Evolutionary conservation across 2,888 invertebrate species (phyloP), one percentile per base, ranked within the genome.

Genomic region (Drosophila buzzatii): DNA sequence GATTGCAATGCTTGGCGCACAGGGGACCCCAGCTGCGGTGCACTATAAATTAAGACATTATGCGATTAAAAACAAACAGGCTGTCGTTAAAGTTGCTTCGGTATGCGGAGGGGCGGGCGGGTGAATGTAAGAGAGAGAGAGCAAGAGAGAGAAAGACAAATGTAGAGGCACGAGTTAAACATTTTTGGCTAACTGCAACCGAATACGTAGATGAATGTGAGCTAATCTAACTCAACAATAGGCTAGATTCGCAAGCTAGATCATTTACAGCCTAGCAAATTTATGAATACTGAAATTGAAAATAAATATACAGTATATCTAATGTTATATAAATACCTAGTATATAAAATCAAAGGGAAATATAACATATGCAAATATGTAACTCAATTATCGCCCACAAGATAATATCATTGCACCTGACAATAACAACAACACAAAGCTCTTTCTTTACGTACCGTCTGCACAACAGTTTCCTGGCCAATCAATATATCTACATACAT

Each of bases 21-120:
- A 33, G 51, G 33, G 33, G 52, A 71, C 45, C 52, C 53, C 73
- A 60, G 67, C 73, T 73, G 57, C 70, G 65, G 37, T 62, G 84
- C 89, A 83, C 91, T 91, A 91, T 91, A 91, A 92, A 91, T 91
- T 92, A 91, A 91, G 91, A 91, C 91, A 91, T 91, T 91, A 91
- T 91, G 88, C 90, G 91, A 91, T 90, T 90, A 91, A 91, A 90
- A 90, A 84, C 91, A 90, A 90, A 91, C 90, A 84, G 86, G 79
- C 80, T 79, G 82, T 87, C 89, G 89, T 84, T 84, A 85, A 85
- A 82, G 71, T 73, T 78, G 73, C 76, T 33, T 10, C 7, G 4
- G 14, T 18, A 12, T 9, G 7, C 33, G 9, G 35, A 16, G 23
- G 41, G 56, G 60, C 58, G 64, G 27, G 47, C 52, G 42, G 59